phyloP scores from a whole-genome alignment of 2,797 vertebrate species.

The Spatula versicolor region DNA sequence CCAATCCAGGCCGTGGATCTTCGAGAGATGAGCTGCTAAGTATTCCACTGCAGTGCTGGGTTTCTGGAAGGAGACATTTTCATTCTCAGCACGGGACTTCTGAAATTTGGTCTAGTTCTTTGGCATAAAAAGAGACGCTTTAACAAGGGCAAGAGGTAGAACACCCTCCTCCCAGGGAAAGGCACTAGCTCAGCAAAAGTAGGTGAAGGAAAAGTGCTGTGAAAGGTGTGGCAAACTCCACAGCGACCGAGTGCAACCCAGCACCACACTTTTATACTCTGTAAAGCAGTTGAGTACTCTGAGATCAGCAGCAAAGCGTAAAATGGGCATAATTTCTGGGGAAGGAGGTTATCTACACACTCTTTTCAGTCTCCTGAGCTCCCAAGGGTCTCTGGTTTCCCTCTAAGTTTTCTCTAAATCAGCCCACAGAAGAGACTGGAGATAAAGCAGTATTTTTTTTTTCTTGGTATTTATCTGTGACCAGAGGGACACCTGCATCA shows the following conservation, averaged over 20 bases:
- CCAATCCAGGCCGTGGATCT: conserved; percentile 98
- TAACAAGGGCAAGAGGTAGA: background rate
- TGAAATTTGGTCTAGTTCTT: background rate
- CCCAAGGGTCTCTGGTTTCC: background rate
- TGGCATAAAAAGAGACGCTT: background rate
- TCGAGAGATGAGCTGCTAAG: conserved; percentile 94
- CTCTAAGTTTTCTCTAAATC: background rate
- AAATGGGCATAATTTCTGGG: background rate
- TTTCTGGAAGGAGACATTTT: conserved; percentile 82
- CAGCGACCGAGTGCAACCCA: background rate
- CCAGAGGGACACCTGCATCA: background rate
- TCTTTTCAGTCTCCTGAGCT: background rate
- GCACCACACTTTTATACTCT: background rate
- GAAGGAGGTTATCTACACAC: background rate
- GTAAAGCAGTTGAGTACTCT: background rate
- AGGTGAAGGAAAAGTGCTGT: background rate
- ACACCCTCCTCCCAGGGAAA: background rate
- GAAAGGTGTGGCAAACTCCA: background rate
- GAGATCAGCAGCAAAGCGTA: background rate
- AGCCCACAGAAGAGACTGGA: background rate
- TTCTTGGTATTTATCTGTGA: background rate
- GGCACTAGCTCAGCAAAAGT: background rate
- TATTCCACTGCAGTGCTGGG: conserved; percentile 94
- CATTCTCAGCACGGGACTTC: background rate
- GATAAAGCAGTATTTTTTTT: background rate